phyloP scores from a whole-genome alignment of 2,888 invertebrate genomes.

The Platycheirus rosarum region DNA sequence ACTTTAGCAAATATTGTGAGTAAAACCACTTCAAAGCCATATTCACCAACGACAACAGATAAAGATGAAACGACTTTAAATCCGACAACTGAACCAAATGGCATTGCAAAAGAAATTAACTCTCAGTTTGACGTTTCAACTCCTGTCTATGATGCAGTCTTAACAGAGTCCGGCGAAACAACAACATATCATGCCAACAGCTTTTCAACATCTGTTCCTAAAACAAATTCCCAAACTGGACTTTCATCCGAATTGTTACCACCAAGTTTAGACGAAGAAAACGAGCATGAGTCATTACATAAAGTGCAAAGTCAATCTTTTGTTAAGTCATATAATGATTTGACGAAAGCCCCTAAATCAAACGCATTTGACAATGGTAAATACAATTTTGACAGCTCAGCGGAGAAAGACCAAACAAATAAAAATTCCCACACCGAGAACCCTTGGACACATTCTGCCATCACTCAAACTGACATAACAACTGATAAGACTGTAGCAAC shows the following conservation, averaged over 20 bases:
- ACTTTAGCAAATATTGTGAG: conserved; percentile 86
- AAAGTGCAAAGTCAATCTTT: conserved; percentile 89
- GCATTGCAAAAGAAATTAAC: conserved; percentile 83
- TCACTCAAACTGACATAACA: conserved; percentile 8
- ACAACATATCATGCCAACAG: conserved; percentile 49
- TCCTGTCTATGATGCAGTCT: conserved; percentile 74
- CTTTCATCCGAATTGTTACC: conserved; percentile 82
- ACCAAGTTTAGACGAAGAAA: conserved; percentile 83
- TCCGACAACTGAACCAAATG: conserved; percentile 80
- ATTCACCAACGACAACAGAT: conserved; percentile 32
- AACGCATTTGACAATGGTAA: conserved; percentile 41
- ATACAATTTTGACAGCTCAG: conserved; percentile 24
- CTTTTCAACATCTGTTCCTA: conserved; percentile 41
- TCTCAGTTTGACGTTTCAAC: conserved; percentile 80
- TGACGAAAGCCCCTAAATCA: conserved; percentile 69
- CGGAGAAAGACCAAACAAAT: conserved; percentile 29
- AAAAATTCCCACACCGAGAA: conserved; percentile 8
- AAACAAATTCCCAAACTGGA: conserved; percentile 73
- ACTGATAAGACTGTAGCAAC: conserved; percentile 14
- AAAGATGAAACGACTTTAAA: conserved; percentile 78
- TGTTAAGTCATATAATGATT: conserved; percentile 84
- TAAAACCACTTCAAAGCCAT: conserved; percentile 54
- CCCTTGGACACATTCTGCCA: conserved; percentile 28
- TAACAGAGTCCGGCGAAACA: conserved; percentile 67
- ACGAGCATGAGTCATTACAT: conserved; percentile 87